Evolutionary conservation across 2,113 vertebrate species (phyloP).

Genomic region (Elanus axillaris): DNA sequence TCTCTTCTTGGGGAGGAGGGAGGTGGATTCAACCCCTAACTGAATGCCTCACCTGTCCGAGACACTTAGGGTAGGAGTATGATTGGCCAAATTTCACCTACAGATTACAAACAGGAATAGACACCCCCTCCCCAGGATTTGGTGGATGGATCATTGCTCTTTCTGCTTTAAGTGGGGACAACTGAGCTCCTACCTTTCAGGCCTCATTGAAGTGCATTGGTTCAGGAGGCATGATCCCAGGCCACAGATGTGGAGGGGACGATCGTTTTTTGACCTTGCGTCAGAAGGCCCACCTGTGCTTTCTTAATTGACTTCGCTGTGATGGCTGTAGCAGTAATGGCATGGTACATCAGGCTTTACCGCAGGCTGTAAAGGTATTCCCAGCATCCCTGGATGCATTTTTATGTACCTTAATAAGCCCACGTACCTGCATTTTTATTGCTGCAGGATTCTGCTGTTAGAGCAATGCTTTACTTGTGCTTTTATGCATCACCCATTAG

Average conservation of each 20-base stretch:
- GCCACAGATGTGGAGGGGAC: not conserved
- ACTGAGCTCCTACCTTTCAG: not conserved
- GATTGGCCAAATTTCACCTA: not conserved
- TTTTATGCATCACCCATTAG: not conserved
- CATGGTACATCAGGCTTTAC: not conserved
- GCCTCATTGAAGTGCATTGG: not conserved
- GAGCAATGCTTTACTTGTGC: not conserved
- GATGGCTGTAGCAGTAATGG: not conserved
- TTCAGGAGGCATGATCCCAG: not conserved
- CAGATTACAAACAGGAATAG: not conserved
- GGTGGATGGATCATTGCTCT: not conserved
- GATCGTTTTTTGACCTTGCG: rapidly evolving
- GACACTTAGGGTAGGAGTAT: not conserved
- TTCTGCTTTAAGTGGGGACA: not conserved
- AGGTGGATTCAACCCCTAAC: not conserved
- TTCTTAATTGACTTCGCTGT: not conserved
- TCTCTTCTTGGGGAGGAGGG: not conserved
- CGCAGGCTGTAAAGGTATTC: not conserved
- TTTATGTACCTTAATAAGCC: not conserved
- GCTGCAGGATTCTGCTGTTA: not conserved
- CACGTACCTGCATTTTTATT: not conserved
- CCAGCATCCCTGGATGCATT: not conserved
- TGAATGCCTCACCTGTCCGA: not conserved
- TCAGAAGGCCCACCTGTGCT: not conserved
- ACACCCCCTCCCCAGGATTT: rapidly evolving